phyloP scores from a whole-genome alignment of 2,113 vertebrate genomes.

The Leuciscus idus region DNA sequence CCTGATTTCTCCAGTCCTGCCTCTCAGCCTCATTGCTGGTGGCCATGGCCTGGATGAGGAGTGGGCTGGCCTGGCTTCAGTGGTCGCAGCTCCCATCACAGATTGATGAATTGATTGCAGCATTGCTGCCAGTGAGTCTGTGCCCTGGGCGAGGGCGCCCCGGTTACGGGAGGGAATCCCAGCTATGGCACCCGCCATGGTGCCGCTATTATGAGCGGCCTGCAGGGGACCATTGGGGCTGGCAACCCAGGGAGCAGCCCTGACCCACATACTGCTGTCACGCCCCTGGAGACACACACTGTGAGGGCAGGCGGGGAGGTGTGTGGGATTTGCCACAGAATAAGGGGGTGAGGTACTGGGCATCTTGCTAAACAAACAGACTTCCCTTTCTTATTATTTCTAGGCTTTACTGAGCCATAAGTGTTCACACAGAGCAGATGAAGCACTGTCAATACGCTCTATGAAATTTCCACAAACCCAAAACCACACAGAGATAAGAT shows the following conservation, averaged over 20 bases:
- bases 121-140: slow-evolving; percentile 81
- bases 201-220: slow-evolving; percentile 76
- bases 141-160: slow-evolving; percentile 79
- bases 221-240: slow-evolving; percentile 78
- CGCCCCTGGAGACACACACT: slow-evolving; percentile 80
- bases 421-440: slow-evolving; percentile 35
- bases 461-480: background rate
- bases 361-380: slow-evolving; percentile 52
- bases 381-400: slow-evolving; percentile 52
- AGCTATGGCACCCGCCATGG: slow-evolving; percentile 80
- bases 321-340: slow-evolving; percentile 51
- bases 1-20: background rate
- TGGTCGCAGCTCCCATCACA: slow-evolving; percentile 69
- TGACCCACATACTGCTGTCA: slow-evolving; percentile 84
- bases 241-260: slow-evolving; percentile 73
- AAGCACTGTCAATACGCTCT: slow-evolving; percentile 17
- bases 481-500: slow-evolving; percentile 26
- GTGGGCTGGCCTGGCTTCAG: slow-evolving; percentile 70
- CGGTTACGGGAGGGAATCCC: slow-evolving; percentile 82
- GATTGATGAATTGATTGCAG: slow-evolving; percentile 82
- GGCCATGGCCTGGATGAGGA: slow-evolving; percentile 47
- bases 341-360: slow-evolving; percentile 50
- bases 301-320: slow-evolving; percentile 52
- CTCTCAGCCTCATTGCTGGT: slow-evolving; percentile 51
- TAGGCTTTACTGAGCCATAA: slow-evolving; percentile 49